These are phyloP conservation scores for Melanotaenia maccullochi DNA, from an alignment of 2,797 vertebrate genomes.

Conservation along the genomic window DNA sequence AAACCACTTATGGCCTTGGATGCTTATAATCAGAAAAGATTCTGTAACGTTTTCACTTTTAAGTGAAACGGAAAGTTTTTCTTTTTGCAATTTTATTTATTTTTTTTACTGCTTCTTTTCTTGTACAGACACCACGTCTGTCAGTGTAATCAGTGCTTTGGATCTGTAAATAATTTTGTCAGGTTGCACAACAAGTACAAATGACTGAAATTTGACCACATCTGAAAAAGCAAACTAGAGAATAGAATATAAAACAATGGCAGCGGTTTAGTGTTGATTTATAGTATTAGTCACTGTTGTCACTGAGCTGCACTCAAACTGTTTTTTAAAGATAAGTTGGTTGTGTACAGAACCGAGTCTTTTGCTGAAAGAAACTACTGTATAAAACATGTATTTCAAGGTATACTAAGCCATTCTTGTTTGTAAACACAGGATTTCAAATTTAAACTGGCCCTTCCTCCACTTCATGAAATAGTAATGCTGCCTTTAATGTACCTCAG, in stretches of 20 bases:
- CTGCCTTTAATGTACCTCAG: background rate
- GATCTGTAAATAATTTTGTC: background rate
- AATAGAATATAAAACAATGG: background rate
- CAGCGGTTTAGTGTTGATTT: background rate
- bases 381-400: background rate
- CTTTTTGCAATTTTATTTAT: background rate
- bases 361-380: background rate
- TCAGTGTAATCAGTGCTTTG: background rate
- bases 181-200: background rate
- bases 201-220: background rate
- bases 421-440: background rate
- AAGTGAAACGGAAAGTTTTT: background rate
- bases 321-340: background rate
- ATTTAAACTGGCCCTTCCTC: background rate
- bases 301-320: background rate
- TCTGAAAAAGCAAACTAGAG: background rate
- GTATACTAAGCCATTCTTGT: background rate
- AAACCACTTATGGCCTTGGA: background rate
- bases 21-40: background rate
- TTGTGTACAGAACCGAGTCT: background rate
- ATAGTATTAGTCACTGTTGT: background rate
- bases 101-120: background rate
- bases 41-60: background rate
- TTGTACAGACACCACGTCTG: too few relatives aligned
- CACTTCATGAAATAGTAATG: background rate